Evolutionary conservation across 2,113 vertebrate genomes (phyloP).

Genomic region (Peucedramus taeniatus): DNA sequence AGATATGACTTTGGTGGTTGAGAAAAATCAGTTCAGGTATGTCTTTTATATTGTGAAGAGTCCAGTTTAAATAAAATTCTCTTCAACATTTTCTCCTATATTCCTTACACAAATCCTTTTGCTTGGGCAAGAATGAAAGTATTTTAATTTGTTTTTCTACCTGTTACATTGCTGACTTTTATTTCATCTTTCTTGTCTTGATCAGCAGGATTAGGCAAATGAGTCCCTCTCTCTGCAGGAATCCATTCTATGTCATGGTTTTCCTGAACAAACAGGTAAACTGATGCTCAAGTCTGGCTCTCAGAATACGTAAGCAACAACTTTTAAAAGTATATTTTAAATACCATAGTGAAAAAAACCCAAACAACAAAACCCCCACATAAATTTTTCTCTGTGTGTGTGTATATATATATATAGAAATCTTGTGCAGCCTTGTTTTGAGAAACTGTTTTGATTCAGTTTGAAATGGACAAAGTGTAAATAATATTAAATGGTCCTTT

Average conservation of each 20-base stretch:
- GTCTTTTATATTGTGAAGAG: neutral
- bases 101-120: neutral
- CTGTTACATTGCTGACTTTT: neutral
- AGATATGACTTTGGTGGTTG: neutral
- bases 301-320: neutral
- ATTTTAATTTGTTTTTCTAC: neutral
- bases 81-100: neutral
- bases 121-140: neutral
- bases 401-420: too few relatives aligned
- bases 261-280: neutral
- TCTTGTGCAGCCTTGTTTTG: neutral
- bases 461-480: neutral
- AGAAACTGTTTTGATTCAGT: neutral
- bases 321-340: neutral
- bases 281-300: neutral
- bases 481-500: neutral
- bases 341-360: neutral
- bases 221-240: neutral
- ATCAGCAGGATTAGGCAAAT: neutral
- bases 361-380: neutral
- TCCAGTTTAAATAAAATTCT: neutral
- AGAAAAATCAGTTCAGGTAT: neutral
- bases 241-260: neutral
- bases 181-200: neutral
- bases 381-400: too few relatives aligned